Base-by-base conservation (phyloP, 2,113 vertebrate species). In the Stigmatopora nigra region DNA sequence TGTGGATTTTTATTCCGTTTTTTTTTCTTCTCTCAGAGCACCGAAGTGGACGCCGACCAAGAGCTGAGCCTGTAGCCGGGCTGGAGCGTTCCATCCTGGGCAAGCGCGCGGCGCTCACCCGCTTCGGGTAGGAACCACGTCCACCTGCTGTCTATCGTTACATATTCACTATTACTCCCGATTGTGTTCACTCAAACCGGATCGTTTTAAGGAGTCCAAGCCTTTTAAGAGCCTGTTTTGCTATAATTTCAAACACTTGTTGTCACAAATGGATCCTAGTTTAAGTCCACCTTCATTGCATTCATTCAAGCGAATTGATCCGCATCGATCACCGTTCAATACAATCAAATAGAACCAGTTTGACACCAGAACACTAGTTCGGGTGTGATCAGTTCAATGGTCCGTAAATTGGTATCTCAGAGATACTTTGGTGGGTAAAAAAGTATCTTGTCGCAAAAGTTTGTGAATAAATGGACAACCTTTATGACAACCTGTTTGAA, bases 41-140 rank as follows among this genome's bases (percentile, higher is more conserved):
- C 72, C 75, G 82, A 75, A 81, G 73, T 58, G 64, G 73, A 70
- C 47, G 70, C 81, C 78, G 83, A 82, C 71, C 76, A 72, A 61
- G 58, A 81, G 78, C 80, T 71, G 69, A 77, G 84, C 82, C 81
- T 70, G 65, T 74, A 79, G 70, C 82, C 83, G 80, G 80, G 77
- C 72, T 78, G 81, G 84, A 88, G 86, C 83, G 81, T 77, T 78
- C 84, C 67, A 72, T 86, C 52, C 81, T 25, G 82, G 81, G 77
- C 65, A 77, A 67, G 70, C 67, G 83, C 85, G 86, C 85, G 63
- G 76, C 78, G 76, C 63, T 68, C 61, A 74, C 73, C 75, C 80
- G 78, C 67, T 79, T 75, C 84, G 89, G 90, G 90, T 91, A 91
- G 14, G 79, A 84, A 85, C 68, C 84, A 81, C 38, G 55, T 38